A percentile compares a stretch with the other conserved stretches of the same genome.
Conservation (phyloP, 2,113 vertebrate species). For the Tetrao urogallus region DNA sequence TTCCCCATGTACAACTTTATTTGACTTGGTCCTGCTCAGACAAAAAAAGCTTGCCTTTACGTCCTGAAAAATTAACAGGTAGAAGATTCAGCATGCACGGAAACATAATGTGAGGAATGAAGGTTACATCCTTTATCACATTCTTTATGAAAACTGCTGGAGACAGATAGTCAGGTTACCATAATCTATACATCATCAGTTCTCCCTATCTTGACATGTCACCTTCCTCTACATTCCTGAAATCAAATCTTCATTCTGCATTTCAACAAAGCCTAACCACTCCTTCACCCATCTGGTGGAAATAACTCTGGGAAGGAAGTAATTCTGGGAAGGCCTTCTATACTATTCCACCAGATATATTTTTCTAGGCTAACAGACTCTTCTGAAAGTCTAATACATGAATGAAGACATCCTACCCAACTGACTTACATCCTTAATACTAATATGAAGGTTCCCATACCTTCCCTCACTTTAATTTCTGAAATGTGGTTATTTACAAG, state of each 20-base stretch:
- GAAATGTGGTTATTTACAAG: background rate
- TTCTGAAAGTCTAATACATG: background rate
- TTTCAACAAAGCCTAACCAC: background rate
- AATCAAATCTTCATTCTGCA: conserved; percentile 15
- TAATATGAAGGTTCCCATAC: background rate
- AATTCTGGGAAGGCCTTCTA: background rate
- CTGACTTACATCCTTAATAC: background rate
- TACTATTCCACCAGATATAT: background rate
- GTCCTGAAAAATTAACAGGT: background rate
- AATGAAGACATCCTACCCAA: background rate
- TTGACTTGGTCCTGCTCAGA: background rate
- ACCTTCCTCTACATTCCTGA: background rate
- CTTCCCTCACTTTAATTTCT: background rate
- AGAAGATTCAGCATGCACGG: background rate
- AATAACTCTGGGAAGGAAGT: background rate
- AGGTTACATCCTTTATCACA: background rate
- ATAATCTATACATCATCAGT: background rate
- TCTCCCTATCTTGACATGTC: background rate
- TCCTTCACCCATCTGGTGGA: background rate
- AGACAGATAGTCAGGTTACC: background rate
- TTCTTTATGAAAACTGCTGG: background rate
- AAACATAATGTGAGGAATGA: background rate
- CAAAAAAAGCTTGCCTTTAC: background rate
- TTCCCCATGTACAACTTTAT: background rate
- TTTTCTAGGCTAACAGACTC: conserved; percentile 3